Percentiles rank a stretch among this genome's conserved stretches.
These are phyloP conservation scores for Malurus melanocephalus DNA, from an alignment of 2,113 vertebrate species.

Conservation along the genomic window DNA sequence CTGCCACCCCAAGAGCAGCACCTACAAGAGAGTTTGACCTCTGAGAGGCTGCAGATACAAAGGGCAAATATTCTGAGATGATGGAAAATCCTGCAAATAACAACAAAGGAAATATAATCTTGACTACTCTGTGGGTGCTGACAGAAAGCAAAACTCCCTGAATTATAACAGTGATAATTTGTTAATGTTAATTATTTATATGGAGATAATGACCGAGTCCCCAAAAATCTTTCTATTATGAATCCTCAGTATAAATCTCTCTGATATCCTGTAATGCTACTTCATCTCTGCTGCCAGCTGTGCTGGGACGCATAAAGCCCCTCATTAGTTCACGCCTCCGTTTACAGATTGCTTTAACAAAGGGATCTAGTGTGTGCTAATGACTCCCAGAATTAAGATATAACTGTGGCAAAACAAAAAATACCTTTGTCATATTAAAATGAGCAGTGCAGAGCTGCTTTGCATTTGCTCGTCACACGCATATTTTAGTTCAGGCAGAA, in stretches of 20 bases:
- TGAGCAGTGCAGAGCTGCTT: constrained; percentile 37
- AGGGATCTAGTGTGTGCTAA: constrained; percentile 49
- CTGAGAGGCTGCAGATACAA: not conserved
- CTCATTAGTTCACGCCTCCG: constrained; percentile 65
- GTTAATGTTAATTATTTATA: constrained; percentile 75
- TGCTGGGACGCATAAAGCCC: constrained; percentile 44
- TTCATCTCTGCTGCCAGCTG: constrained; percentile 62
- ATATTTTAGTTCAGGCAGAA: constrained; percentile 66
- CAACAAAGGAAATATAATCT: constrained; percentile 24
- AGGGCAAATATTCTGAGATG: not conserved
- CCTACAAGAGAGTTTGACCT: not conserved
- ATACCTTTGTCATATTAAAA: constrained; percentile 67
- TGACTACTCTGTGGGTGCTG: constrained; percentile 12
- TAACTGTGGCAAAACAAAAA: constrained; percentile 64
- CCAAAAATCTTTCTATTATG: constrained; percentile 64
- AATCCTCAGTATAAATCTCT: constrained; percentile 60
- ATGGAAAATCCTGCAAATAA: constrained; percentile 24
- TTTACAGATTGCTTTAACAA: constrained; percentile 67
- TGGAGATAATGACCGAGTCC: not conserved
- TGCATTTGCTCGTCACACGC: constrained; percentile 50
- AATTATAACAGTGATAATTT: constrained; percentile 62
- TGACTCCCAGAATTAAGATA: constrained; percentile 67
- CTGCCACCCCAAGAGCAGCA: not conserved
- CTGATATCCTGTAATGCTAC: constrained; percentile 52
- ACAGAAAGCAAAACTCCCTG: constrained; percentile 52